Evolutionary conservation across 2,888 invertebrate genomes (phyloP).

Genomic region (Prenolepis imparis): DNA sequence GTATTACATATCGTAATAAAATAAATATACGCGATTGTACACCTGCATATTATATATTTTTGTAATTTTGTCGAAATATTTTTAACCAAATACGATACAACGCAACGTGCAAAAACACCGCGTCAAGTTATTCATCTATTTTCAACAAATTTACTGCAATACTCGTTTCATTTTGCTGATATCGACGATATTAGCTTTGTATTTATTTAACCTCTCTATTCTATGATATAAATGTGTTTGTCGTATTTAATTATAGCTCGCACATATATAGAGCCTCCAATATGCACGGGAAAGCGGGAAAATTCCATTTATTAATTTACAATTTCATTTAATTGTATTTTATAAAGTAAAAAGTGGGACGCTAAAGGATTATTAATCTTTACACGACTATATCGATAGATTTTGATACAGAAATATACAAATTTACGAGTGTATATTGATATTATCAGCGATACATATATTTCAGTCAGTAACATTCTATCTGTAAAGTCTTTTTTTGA

Average conservation of each 20-base stretch:
- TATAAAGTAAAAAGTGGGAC: background rate
- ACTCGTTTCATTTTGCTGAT: conserved; percentile 19
- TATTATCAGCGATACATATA: background rate
- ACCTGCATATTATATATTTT: background rate
- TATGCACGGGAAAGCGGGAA: background rate
- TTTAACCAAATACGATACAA: conserved; percentile 16
- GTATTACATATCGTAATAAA: background rate
- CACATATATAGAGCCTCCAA: background rate
- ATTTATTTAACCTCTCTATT: conserved; percentile 24
- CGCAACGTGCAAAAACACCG: background rate
- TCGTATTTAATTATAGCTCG: conserved; percentile 16
- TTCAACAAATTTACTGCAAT: conserved; percentile 43
- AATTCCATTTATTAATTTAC: conserved; percentile 28
- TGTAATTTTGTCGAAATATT: conserved; percentile 27
- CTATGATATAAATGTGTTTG: conserved; percentile 15
- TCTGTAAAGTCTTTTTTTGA: background rate
- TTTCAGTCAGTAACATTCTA: background rate
- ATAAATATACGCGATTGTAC: background rate
- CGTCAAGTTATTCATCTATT: conserved; percentile 22
- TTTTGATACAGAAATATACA: background rate
- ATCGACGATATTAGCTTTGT: conserved; percentile 21
- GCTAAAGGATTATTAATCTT: background rate
- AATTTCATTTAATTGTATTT: conserved; percentile 25
- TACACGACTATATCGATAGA: background rate
- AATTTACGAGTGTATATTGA: background rate